Conservation (phyloP, 2,113 vertebrate genomes). For the Chloropsis hardwickii region DNA sequence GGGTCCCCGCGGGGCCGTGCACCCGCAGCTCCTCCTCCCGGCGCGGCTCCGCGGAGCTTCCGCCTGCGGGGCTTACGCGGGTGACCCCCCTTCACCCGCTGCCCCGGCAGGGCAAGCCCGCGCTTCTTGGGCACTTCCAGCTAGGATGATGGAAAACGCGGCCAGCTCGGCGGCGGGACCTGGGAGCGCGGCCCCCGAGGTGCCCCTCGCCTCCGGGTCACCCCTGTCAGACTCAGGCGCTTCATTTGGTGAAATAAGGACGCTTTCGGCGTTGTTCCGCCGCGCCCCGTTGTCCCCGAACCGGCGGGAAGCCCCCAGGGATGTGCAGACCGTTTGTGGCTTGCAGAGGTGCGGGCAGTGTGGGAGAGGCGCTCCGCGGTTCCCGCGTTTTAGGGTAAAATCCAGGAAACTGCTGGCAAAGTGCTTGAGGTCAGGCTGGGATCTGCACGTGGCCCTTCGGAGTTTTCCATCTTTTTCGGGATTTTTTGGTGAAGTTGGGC, state of each 20-base stretch:
- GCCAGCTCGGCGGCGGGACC: no score
- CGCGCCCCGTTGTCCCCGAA: not conserved
- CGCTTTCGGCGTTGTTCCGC: not conserved
- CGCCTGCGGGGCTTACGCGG: not conserved
- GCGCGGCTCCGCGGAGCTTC: not conserved
- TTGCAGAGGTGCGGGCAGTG: not conserved
- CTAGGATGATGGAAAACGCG: not conserved
- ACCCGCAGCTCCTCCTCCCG: not conserved
- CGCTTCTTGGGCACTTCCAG: not conserved
- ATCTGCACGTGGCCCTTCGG: not conserved
- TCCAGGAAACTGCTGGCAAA: accelerated
- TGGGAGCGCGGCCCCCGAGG: not conserved
- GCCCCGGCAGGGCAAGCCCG: not conserved
- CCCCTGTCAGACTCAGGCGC: accelerated
- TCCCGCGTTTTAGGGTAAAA: not conserved
- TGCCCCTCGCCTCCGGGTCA: not conserved
- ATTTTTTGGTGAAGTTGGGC: not conserved
- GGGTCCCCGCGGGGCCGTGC: not conserved
- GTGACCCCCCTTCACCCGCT: not conserved
- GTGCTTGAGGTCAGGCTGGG: not conserved
- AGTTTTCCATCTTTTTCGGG: not conserved
- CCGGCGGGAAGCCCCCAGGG: not conserved
- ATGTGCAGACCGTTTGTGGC: not conserved
- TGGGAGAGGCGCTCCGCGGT: not conserved
- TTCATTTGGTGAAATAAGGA: accelerated